Evolutionary conservation across 1,140 invertebrate species (phyloP).

Genomic region (Teleopsis dalmanni): DNA sequence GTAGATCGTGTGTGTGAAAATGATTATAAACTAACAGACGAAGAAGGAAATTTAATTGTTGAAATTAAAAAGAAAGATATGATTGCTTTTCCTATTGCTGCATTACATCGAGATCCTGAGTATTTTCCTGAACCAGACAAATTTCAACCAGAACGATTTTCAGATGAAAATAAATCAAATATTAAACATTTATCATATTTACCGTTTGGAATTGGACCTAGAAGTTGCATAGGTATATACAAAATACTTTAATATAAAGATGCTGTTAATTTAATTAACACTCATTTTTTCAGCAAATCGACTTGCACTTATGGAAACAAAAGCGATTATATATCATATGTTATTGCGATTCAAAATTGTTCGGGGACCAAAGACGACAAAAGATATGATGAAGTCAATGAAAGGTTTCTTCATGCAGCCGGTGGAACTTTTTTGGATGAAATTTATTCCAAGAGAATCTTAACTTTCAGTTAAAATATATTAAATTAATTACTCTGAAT

Average conservation of each 20-base stretch:
- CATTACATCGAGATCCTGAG: slow-evolving; percentile 50
- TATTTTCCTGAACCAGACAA: slow-evolving; percentile 50
- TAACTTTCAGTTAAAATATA: no score
- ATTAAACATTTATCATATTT: slow-evolving; percentile 49
- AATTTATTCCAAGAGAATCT: slow-evolving; percentile 18
- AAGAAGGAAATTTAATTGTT: slow-evolving; percentile 6
- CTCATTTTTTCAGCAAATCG: slow-evolving; percentile 22
- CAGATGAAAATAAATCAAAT: slow-evolving; percentile 48
- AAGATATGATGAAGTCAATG: slow-evolving; percentile 36
- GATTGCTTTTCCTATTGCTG: slow-evolving; percentile 47
- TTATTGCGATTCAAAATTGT: slow-evolving; percentile 51
- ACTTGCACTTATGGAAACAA: slow-evolving; percentile 45
- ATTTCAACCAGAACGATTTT: slow-evolving; percentile 55
- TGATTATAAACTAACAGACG: slow-evolving; percentile 7
- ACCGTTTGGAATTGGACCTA: slow-evolving; percentile 58
- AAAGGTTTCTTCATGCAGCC: slow-evolving; percentile 31
- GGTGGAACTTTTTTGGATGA: slow-evolving; percentile 40
- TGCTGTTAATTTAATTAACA: no score
- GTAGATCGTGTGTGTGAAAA: slow-evolving; percentile 43
- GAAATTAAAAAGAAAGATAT: slow-evolving; percentile 43
- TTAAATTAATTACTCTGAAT: no score
- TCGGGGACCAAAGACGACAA: slow-evolving; percentile 36
- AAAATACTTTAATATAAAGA: no score
- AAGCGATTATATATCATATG: slow-evolving; percentile 46
- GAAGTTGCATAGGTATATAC: slow-evolving; percentile 54